These are phyloP conservation scores for Amyelois transitella DNA, from an alignment of 1,140 invertebrate species.

Conservation along the genomic window DNA sequence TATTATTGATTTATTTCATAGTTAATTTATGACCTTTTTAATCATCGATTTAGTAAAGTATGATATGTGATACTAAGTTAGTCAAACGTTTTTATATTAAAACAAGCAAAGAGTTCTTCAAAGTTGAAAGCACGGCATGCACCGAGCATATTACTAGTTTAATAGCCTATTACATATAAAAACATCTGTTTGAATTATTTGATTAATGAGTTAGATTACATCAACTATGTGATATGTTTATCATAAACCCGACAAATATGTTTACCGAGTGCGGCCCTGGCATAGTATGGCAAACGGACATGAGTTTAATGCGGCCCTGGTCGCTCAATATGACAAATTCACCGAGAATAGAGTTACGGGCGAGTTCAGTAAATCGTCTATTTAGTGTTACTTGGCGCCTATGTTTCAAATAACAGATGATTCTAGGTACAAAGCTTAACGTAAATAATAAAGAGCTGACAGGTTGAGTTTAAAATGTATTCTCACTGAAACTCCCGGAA, in stretches of 20 bases:
- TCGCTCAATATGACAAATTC: conserved; percentile 41
- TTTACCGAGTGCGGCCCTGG: conserved; percentile 1
- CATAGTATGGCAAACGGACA: conserved; percentile 8
- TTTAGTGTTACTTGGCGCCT: conserved; percentile 31
- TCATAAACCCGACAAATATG: background rate
- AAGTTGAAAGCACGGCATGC: no score
- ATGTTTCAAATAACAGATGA: conserved; percentile 6
- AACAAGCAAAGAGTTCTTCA: no score
- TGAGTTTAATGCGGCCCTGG: conserved; percentile 9
- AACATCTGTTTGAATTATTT: background rate
- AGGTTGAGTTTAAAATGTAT: background rate
- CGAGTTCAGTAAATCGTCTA: conserved; percentile 17
- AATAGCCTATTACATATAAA: no score
- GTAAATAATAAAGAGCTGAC: background rate
- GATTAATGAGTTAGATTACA: background rate
- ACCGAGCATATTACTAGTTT: no score
- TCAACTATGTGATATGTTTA: background rate
- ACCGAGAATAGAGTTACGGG: conserved; percentile 43
- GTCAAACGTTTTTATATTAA: no score
- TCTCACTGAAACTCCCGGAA: background rate
- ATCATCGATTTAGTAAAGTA: no score
- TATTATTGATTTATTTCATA: no score
- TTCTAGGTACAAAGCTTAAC: background rate
- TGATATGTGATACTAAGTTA: no score
- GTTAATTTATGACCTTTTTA: no score